These are phyloP conservation scores for Lontra canadensis DNA, from an alignment of 2,113 vertebrate genomes.

Conservation along the genomic window DNA sequence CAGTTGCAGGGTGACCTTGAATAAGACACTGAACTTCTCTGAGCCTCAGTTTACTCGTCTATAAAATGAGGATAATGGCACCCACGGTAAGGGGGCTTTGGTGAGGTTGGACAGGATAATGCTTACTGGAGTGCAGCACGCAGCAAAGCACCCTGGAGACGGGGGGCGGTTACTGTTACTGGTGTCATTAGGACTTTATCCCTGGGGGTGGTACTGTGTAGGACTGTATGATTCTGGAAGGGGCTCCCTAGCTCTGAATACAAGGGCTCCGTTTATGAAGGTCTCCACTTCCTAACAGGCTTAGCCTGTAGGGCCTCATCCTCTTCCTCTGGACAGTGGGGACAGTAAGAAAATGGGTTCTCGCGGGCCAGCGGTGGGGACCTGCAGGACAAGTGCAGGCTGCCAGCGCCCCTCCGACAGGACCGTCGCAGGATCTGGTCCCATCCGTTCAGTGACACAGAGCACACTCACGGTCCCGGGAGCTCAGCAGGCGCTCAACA, in stretches of 20 bases:
- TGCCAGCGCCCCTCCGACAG: not conserved
- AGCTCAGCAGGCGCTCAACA: not conserved
- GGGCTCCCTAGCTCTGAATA: not conserved
- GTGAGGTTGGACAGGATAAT: not conserved
- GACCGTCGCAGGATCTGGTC: not conserved
- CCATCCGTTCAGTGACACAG: not conserved
- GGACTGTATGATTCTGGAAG: not conserved
- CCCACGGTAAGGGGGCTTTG: not conserved
- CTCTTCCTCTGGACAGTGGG: not conserved
- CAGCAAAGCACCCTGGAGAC: fast-evolving
- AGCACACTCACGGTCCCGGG: fast-evolving
- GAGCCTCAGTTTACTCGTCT: not conserved
- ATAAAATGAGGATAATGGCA: not conserved
- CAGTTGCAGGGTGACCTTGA: not conserved
- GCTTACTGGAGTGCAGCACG: not conserved
- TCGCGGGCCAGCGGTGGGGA: not conserved
- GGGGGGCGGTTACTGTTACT: not conserved
- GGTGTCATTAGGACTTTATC: not conserved
- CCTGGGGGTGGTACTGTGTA: not conserved
- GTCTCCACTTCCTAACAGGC: not conserved
- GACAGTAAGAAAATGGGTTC: not conserved
- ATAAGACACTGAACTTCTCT: not conserved
- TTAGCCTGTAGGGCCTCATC: not conserved
- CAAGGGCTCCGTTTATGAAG: not conserved
- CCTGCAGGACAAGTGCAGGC: too few species aligned